These are phyloP conservation scores for Myotis vivesi DNA, from an alignment of 2,797 vertebrate species.

Conservation along the genomic window DNA sequence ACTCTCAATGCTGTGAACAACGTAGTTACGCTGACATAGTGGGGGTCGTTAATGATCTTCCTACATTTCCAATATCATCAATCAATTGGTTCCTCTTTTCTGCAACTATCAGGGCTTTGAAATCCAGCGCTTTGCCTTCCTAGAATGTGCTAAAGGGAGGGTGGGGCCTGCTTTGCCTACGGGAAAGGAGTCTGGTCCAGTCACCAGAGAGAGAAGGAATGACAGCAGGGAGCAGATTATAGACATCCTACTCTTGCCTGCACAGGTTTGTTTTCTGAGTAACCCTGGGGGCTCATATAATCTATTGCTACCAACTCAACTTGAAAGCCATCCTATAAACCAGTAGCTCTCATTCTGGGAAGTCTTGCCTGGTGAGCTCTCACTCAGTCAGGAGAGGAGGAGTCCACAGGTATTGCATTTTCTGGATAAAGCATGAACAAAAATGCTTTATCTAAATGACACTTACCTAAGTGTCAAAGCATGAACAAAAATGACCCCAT, in stretches of 20 bases:
- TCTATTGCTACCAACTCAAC: rapidly evolving
- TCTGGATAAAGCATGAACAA: background rate
- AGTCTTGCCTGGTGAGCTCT: background rate
- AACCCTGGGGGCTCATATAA: rapidly evolving
- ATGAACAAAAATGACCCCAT: background rate
- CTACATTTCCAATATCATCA: slow-evolving; percentile 18
- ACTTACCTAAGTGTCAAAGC: background rate
- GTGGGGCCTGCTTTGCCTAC: background rate
- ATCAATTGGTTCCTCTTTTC: slow-evolving; percentile 35
- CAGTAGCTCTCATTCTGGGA: rapidly evolving
- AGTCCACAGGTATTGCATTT: rapidly evolving
- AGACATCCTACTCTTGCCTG: rapidly evolving
- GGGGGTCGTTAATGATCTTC: background rate
- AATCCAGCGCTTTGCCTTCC: background rate
- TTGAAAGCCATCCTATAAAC: rapidly evolving
- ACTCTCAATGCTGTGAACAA: slow-evolving; percentile 35
- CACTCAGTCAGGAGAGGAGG: background rate
- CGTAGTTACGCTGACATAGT: background rate
- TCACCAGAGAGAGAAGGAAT: rapidly evolving
- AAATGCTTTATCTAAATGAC: no score
- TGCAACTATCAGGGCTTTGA: slow-evolving; percentile 20
- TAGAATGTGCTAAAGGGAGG: background rate
- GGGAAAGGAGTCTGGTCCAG: no score
- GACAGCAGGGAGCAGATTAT: rapidly evolving
- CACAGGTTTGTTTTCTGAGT: background rate